phyloP scores from a whole-genome alignment of 2,888 invertebrate genomes.

The Hermaeophaga mercurialis region DNA sequence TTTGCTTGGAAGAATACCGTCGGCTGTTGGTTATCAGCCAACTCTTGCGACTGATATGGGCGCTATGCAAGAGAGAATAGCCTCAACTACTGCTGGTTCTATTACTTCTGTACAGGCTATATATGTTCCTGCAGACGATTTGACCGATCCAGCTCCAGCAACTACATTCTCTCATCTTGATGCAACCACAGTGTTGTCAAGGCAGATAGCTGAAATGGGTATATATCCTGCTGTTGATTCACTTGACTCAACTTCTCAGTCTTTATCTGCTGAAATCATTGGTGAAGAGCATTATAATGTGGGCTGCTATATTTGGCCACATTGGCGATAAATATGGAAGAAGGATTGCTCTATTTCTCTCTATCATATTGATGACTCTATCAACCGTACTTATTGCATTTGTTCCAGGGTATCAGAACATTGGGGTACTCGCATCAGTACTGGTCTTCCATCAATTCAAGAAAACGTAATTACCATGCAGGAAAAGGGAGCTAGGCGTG shows the following conservation, averaged over 20 bases:
- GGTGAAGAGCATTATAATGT: constrained; percentile 86
- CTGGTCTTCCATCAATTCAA: no score
- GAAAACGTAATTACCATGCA: no score
- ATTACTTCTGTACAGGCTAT: constrained; percentile 93
- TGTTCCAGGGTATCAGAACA: no score
- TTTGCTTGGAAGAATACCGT: constrained; percentile 90
- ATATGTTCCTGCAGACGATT: constrained; percentile 92
- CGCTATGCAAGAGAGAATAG: constrained; percentile 95
- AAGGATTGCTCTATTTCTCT: no score
- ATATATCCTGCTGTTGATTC: constrained; percentile 96
- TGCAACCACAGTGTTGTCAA: constrained; percentile 91
- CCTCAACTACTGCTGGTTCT: constrained; percentile 91
- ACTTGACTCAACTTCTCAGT: constrained; percentile 89
- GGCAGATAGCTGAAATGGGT: constrained; percentile 91
- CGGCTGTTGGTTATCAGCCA: constrained; percentile 94
- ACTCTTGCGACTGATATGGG: constrained; percentile 97
- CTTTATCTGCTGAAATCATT: constrained; percentile 92
- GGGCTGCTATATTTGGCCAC: constrained; percentile 89
- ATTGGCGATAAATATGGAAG: no score
- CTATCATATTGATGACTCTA: no score
- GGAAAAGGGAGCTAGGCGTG: no score
- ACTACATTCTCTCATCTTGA: constrained; percentile 95
- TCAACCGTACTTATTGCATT: no score
- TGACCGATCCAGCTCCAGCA: constrained; percentile 93
- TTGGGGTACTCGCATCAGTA: no score